Evolutionary conservation across 2,888 invertebrate species (phyloP).

Genomic region (Lomographa bimaculata): DNA sequence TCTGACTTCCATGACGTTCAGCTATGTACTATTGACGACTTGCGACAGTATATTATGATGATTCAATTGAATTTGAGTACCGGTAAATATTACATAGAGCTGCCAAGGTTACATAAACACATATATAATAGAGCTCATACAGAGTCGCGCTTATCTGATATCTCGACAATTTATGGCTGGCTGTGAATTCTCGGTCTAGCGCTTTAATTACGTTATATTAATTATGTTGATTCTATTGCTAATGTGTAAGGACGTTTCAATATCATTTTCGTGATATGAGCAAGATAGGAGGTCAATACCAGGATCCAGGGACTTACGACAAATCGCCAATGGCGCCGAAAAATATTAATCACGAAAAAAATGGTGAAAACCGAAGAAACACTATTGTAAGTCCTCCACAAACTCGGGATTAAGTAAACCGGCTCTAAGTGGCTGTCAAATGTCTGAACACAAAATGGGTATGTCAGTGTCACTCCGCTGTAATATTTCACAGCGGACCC

Average conservation of each 20-base stretch:
- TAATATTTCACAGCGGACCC: slow-evolving; percentile 39
- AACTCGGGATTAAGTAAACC: slow-evolving; percentile 32
- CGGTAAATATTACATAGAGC: slow-evolving; percentile 27
- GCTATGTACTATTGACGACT: slow-evolving; percentile 10
- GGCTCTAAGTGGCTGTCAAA: slow-evolving; percentile 35
- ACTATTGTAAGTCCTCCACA: slow-evolving; percentile 16
- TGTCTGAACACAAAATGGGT: slow-evolving; percentile 37
- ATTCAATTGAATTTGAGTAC: slow-evolving; percentile 27
- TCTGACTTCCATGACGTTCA: slow-evolving; percentile 1
- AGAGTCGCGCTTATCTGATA: slow-evolving; percentile 9
- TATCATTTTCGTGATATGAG: too few species aligned
- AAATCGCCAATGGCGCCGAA: neutral
- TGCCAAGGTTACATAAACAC: slow-evolving; percentile 32
- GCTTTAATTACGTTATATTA: slow-evolving; percentile 10
- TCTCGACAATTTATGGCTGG: slow-evolving; percentile 24
- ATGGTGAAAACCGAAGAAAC: slow-evolving; percentile 11
- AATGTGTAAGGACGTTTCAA: slow-evolving; percentile 10
- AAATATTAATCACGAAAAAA: slow-evolving; percentile 19
- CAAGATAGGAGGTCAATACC: too few species aligned
- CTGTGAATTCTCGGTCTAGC: slow-evolving; percentile 20
- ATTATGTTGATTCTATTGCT: too few species aligned
- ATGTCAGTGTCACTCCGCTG: slow-evolving; percentile 35
- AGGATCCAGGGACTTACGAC: too few species aligned
- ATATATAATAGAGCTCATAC: slow-evolving; percentile 9
- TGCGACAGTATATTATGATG: slow-evolving; percentile 18